Evolutionary conservation across 1,140 invertebrate species (phyloP), one percentile per base, ranked within the genome.

Genomic region (Uloborus diversus): DNA sequence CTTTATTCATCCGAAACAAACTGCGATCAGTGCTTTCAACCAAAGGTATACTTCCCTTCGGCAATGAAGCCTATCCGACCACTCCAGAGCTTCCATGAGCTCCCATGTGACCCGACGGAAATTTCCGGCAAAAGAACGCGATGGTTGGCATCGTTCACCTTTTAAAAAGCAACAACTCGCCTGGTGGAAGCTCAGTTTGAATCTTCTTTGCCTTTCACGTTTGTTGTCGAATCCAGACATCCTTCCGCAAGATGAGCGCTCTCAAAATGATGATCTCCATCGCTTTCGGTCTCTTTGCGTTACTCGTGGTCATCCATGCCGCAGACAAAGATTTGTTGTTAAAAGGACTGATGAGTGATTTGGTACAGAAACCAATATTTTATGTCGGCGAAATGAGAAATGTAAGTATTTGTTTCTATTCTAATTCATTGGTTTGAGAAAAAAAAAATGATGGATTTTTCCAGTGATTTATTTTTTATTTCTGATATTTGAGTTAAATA

Each of bases 321-420:
- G 13, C 1, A 7, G 35, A 65, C 23, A 42, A 65, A 65, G 32
- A 35, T 35, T 20, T 42, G 5, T 37, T 37, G 23, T 35, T 4
- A 3, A 65, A 49, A 17, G 65, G 65, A 11, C 47, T 69, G 17
- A 69, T 69, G 37, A 56, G 47, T 17, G 71, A 76, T 3, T 49
- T 76, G 59, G 71, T 76, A 2, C 71, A 76, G 51, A 76, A 53
- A 13, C 71, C 71, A 11, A 76, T 76, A n/a, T 76, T 76, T 17
- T 76, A 76, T 32, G 57, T 47, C 9, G 71, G 71, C 2, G 71
- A 76, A 37, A 53, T 65, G 61, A 76, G 13, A 25, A 64, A 28
- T 2, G 71, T 76, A 25, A 76, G 71, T 64, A 28, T 33, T 53
- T 51, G 27, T 23, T 66, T 62, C 33, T 13, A 27, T 23, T 33